A percentile compares a stretch with the other conserved stretches of the same genome.
Conservation (phyloP, 2,113 vertebrate species). For the Myiagra hebetior region DNA sequence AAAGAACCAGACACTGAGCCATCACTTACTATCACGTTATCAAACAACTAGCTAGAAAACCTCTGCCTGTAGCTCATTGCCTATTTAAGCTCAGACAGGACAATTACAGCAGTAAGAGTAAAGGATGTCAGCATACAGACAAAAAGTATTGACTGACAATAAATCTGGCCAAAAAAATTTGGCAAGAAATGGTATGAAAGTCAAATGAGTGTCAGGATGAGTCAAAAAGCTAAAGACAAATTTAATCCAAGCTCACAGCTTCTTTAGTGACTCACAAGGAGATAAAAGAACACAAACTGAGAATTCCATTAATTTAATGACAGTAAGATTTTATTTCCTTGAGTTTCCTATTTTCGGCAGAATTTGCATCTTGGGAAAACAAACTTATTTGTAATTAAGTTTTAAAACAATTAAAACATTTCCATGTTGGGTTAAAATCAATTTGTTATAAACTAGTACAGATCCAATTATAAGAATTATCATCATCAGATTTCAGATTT, state of each 20-base stretch:
- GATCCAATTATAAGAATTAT: slow-evolving; percentile 8
- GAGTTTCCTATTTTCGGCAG: neutral
- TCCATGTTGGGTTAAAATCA: neutral
- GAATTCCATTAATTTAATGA: neutral
- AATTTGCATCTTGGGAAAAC: neutral
- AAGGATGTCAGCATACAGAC: neutral
- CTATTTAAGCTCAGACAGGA: neutral
- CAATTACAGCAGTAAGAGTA: neutral
- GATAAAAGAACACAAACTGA: neutral
- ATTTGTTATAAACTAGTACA: neutral
- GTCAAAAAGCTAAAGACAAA: neutral
- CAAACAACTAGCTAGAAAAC: neutral
- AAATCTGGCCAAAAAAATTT: neutral
- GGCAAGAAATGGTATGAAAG: neutral
- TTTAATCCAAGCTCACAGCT: neutral
- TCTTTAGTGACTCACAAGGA: neutral
- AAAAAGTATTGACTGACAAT: neutral
- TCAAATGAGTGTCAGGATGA: neutral
- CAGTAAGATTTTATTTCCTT: neutral
- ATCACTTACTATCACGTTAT: neutral
- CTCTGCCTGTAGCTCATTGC: neutral
- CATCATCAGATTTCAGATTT: slow-evolving; percentile 6
- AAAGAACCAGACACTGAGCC: neutral
- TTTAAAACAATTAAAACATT: neutral
- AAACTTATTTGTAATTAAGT: neutral